phyloP scores from a whole-genome alignment of 1,140 invertebrate species.

The Zophobas atratus region DNA sequence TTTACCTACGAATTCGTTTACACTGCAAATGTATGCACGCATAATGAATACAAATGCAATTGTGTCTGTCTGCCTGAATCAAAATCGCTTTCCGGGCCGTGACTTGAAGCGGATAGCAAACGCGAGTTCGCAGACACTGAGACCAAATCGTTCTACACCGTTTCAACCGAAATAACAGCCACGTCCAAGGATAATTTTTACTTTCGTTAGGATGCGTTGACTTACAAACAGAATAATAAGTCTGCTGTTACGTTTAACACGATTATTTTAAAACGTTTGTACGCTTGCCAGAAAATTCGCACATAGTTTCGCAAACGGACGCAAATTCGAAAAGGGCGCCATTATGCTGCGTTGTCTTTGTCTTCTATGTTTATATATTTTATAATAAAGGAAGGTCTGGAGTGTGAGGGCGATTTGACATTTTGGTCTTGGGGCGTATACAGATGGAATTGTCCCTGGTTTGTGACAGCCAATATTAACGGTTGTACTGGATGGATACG shows the following conservation, averaged over 20 bases:
- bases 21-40: conserved; percentile 44
- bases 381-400: no score
- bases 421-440: no score
- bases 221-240: conserved; percentile 1
- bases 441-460: no score
- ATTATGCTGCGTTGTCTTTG: no score
- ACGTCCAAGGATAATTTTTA: conserved; percentile 39
- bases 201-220: conserved; percentile 29
- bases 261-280: conserved; percentile 4
- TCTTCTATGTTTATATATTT: no score
- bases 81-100: conserved; percentile 49
- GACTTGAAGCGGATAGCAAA: conserved; percentile 48
- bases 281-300: background rate
- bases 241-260: background rate
- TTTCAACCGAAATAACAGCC: conserved; percentile 33
- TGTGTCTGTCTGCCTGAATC: conserved; percentile 49
- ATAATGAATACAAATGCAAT: conserved; percentile 48
- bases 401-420: no score
- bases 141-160: conserved; percentile 40
- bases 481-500: no score
- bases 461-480: no score
- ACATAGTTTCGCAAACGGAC: no score
- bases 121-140: conserved; percentile 47
- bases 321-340: no score
- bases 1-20: conserved; percentile 28